Evolutionary conservation across 2,888 invertebrate species (phyloP).

Genomic region (Drosophila stalkeri): DNA sequence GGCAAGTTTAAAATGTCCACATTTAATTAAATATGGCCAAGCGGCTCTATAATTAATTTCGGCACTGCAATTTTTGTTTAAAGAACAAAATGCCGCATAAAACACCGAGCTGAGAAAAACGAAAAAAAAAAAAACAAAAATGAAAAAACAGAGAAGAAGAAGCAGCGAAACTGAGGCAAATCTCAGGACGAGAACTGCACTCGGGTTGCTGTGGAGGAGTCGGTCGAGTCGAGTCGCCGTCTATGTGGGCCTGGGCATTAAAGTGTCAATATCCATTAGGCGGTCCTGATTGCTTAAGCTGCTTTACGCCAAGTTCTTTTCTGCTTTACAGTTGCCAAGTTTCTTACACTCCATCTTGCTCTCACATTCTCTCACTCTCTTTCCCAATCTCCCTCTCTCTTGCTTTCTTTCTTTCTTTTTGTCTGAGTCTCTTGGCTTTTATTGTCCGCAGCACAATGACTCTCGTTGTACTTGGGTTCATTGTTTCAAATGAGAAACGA

Average conservation of each 20-base stretch:
- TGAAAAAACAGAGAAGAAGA: constrained; percentile 4
- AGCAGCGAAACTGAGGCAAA: constrained; percentile 54
- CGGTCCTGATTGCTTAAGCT: constrained; percentile 81
- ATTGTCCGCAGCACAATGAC: constrained; percentile 76
- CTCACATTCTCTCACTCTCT: constrained; percentile 47
- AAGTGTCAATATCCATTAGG: constrained; percentile 81
- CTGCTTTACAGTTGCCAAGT: constrained; percentile 69
- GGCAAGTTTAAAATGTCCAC: constrained; percentile 74
- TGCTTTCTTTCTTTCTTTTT: constrained; percentile 21
- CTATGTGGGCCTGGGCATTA: constrained; percentile 67
- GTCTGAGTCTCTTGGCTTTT: constrained; percentile 60
- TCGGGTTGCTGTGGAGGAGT: constrained; percentile 39
- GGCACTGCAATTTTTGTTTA: constrained; percentile 77
- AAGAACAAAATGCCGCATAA: constrained; percentile 68
- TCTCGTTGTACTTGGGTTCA: constrained; percentile 71
- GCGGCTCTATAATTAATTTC: constrained; percentile 77
- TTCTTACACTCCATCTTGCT: constrained; percentile 44
- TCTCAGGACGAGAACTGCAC: constrained; percentile 71
- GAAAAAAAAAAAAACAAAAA: constrained; percentile 5
- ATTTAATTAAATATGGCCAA: constrained; percentile 76
- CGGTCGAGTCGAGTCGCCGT: constrained; percentile 21
- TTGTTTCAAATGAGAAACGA: constrained; percentile 79
- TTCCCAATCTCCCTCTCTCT: constrained; percentile 8
- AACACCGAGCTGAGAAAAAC: constrained; percentile 12
- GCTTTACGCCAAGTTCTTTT: constrained; percentile 79